Percentiles rank a stretch among this genome's conserved stretches.
phyloP scores from a whole-genome alignment of 2,113 vertebrate species.

The Anthoscopus minutus region DNA sequence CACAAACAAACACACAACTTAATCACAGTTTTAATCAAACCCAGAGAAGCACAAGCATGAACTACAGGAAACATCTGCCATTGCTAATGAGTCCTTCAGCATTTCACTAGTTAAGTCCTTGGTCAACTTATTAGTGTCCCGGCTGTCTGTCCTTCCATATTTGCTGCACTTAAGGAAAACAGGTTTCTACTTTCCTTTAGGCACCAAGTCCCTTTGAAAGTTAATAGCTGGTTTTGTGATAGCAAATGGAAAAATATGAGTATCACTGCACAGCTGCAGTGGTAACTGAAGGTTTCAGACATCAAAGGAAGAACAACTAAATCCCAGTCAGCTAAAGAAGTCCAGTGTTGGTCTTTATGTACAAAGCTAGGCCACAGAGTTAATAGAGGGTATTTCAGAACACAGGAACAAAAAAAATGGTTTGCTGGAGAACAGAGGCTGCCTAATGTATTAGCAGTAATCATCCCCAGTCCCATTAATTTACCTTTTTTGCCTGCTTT shows the following conservation, averaged over 20 bases:
- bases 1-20: not conserved
- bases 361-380: not conserved
- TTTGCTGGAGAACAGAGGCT: not conserved
- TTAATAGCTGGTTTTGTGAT: not conserved
- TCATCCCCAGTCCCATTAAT: not conserved
- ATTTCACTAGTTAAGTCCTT: not conserved
- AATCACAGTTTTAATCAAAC: not conserved
- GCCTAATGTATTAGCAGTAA: not conserved
- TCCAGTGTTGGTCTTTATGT: not conserved
- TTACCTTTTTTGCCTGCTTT: not conserved
- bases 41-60: not conserved
- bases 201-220: not conserved
- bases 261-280: not conserved
- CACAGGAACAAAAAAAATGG: not conserved
- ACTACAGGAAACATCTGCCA: not conserved
- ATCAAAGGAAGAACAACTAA: not conserved
- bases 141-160: not conserved
- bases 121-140: not conserved
- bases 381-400: not conserved
- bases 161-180: not conserved
- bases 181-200: not conserved
- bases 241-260: not conserved
- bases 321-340: not conserved
- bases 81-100: not conserved
- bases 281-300: not conserved